Conservation (phyloP, 2,797 vertebrate genomes). For the Xerus rutilus region DNA sequence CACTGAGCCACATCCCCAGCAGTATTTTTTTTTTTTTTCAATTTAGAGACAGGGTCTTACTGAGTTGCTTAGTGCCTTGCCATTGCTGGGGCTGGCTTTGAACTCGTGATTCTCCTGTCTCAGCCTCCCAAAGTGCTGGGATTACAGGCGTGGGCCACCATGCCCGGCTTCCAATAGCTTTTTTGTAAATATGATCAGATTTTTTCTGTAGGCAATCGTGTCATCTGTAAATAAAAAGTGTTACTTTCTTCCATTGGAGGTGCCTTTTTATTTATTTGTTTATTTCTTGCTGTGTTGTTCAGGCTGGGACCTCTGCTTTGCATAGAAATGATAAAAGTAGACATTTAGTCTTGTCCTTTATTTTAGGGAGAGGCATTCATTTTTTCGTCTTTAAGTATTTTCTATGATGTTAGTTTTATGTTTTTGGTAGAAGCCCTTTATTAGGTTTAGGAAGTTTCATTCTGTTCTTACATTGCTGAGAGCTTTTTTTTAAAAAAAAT, state of each 20-base stretch:
- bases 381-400: neutral
- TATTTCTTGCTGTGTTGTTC: neutral
- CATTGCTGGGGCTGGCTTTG: too few species aligned
- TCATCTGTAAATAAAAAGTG: neutral
- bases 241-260: neutral
- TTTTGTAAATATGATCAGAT: neutral
- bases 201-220: neutral
- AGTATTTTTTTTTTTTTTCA: too few species aligned
- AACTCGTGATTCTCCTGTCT: too few species aligned
- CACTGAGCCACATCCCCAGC: too few species aligned
- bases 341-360: neutral
- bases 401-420: neutral
- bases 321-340: neutral
- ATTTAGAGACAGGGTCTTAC: too few species aligned
- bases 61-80: too few species aligned
- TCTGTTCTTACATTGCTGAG: slow-evolving; percentile 18
- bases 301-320: neutral
- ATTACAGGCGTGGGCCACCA: too few species aligned
- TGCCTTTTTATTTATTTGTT: neutral
- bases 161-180: neutral
- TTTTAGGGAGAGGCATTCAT: neutral
- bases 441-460: neutral
- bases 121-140: too few species aligned
- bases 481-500: neutral
- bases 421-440: neutral